These are phyloP conservation scores for Galagoides demidoff DNA, from an alignment of 2,797 vertebrate genomes.

Conservation along the genomic window DNA sequence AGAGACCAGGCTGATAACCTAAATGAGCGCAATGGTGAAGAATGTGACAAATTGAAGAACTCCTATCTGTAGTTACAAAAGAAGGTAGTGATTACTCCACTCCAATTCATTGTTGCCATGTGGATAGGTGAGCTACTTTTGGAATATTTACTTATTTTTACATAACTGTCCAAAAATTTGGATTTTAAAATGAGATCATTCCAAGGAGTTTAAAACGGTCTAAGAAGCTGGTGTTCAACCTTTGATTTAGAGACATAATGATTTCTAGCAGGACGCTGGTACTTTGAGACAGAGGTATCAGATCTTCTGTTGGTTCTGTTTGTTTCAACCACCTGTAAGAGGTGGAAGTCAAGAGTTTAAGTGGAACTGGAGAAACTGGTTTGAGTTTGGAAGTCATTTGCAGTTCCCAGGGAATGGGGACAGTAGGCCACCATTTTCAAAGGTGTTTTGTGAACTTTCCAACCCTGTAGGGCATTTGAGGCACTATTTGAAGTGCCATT, in stretches of 20 bases:
- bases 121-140: background rate
- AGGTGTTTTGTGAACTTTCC: too few species aligned
- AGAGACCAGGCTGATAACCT: background rate
- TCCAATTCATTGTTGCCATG: background rate
- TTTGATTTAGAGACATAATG: background rate
- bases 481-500: too few species aligned
- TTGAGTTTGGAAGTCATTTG: too few species aligned
- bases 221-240: background rate
- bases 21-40: background rate
- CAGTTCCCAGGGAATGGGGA: too few species aligned
- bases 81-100: background rate
- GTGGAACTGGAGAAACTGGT: too few species aligned
- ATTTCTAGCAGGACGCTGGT: background rate
- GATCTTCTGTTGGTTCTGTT: too few species aligned
- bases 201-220: background rate
- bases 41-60: background rate
- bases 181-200: background rate
- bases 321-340: background rate
- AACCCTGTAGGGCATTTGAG: too few species aligned
- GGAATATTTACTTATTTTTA: background rate
- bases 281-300: too few species aligned
- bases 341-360: too few species aligned
- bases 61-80: background rate
- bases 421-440: too few species aligned
- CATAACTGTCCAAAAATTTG: background rate